Base-by-base conservation (phyloP, 2,888 invertebrate species). In the Andrena bicolor region DNA sequence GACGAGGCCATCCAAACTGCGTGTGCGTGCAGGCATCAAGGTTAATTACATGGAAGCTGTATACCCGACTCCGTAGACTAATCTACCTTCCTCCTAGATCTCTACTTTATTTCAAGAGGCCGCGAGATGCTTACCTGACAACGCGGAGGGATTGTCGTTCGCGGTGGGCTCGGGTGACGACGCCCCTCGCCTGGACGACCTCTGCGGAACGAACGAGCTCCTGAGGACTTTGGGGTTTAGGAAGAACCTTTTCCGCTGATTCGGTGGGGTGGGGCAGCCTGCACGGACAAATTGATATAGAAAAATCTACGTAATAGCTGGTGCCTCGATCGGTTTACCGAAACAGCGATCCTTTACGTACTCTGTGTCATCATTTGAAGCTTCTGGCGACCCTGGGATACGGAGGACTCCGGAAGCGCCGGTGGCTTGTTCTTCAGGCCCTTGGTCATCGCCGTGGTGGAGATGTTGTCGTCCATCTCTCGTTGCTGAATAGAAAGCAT, bases 201-300 rank as follows among this genome's bases (percentile, higher is more conserved):
- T 94, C 90, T 90, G 95, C 86, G 93, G 95, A 92, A 86, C 95
- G 90, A 97, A 97, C n/a, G 97, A 97, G 93, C 96, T 97, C 82
- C 97, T 95, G 82, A 98, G 94, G 35, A 96, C 96, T 93, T 97
- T 97, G 10, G 97, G 97, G 90, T 97, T 97, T 63, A 97, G 95
- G 94, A 98, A 97, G 94, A 97, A 97, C 94, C 97, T 96, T 93
- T 97, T 96, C 89, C 97, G 95, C 83, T 95, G 95, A 89, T 96
- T 96, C 0, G 97, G 97, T 63, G 98, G 97, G 66, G 97, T 97
- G 63, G 97, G 97, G 91, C 97, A 97, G 87, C 94, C 94, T 94
- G 84, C 2, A 5, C 66, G 0, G 13, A 5, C 2, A 0, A 66
- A 23, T 32, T 60, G 2, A 10, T 2, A 0, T 23, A 48, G 51